These are phyloP conservation scores for Ricordea florida DNA, from an alignment of 92 coral and sea anemone species.

Conservation along the genomic window DNA sequence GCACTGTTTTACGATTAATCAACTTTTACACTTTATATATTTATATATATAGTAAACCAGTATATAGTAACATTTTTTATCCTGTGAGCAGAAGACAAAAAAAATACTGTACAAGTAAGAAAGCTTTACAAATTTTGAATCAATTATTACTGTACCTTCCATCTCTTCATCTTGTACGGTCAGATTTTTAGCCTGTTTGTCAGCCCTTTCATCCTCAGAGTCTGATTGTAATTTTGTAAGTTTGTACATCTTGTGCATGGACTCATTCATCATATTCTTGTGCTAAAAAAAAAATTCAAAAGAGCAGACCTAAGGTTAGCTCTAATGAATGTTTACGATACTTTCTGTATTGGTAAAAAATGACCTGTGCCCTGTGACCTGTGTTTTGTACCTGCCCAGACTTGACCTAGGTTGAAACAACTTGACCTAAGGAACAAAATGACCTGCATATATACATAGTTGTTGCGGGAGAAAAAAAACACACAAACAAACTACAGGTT, in stretches of 20 bases:
- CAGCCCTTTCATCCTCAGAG: constrained; percentile 57
- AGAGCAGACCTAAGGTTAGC: neutral
- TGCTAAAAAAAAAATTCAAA: constrained; percentile 32
- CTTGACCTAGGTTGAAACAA: too few species aligned
- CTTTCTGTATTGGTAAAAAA: neutral
- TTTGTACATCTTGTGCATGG: constrained; percentile 89
- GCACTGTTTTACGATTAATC: too few species aligned
- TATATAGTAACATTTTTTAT: too few species aligned
- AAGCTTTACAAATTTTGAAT: neutral
- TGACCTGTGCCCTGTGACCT: neutral
- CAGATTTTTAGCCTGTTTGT: neutral
- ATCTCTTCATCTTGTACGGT: neutral
- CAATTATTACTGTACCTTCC: neutral
- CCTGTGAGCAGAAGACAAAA: neutral
- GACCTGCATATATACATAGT: too few species aligned
- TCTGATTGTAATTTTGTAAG: constrained; percentile 52
- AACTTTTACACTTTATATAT: too few species aligned
- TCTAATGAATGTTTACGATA: neutral
- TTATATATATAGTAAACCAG: too few species aligned
- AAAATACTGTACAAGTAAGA: neutral
- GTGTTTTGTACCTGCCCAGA: too few species aligned
- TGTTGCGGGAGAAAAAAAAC: too few species aligned
- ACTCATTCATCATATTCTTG: constrained; percentile 84
- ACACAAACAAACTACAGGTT: too few species aligned
- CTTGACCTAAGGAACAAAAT: too few species aligned